Evolutionary conservation across 2,888 invertebrate species (phyloP).

Genomic region (Cataglyphis livida): DNA sequence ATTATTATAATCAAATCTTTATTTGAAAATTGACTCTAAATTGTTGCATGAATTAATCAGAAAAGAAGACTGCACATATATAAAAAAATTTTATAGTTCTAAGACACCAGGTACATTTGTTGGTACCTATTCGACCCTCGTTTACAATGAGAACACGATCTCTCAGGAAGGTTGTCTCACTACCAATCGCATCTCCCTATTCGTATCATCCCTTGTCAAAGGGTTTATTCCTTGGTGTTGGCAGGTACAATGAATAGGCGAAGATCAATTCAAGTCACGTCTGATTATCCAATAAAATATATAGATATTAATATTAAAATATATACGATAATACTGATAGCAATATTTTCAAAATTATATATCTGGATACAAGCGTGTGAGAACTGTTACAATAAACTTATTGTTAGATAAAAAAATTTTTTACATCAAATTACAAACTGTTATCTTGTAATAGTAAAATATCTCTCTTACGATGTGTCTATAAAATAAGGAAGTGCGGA

Average conservation of each 20-base stretch:
- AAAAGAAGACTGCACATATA: no score
- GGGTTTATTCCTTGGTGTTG: conserved; percentile 14
- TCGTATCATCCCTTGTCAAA: conserved; percentile 28
- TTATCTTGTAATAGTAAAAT: conserved; percentile 16
- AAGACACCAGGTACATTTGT: not conserved
- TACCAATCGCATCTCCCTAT: conserved; percentile 22
- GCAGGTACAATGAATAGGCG: conserved; percentile 1
- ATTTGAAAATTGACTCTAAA: not conserved
- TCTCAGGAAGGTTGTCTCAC: conserved; percentile 49
- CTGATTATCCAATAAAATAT: conserved; percentile 14
- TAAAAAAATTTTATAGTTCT: not conserved
- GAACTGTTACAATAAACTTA: not conserved
- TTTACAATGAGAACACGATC: conserved; percentile 47
- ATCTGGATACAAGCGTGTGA: not conserved
- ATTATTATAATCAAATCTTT: not conserved
- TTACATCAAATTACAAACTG: conserved; percentile 17
- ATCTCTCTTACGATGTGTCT: conserved; percentile 5
- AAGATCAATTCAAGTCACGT: conserved; percentile 16
- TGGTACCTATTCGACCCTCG: conserved; percentile 51
- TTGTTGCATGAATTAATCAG: not conserved
- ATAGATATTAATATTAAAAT: not conserved
- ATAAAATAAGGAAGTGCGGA: conserved; percentile 21
- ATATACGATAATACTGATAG: not conserved
- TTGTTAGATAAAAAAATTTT: not conserved
- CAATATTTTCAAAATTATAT: not conserved